These are phyloP conservation scores for Megalops atlanticus DNA, from an alignment of 2,113 vertebrate species.

Conservation along the genomic window DNA sequence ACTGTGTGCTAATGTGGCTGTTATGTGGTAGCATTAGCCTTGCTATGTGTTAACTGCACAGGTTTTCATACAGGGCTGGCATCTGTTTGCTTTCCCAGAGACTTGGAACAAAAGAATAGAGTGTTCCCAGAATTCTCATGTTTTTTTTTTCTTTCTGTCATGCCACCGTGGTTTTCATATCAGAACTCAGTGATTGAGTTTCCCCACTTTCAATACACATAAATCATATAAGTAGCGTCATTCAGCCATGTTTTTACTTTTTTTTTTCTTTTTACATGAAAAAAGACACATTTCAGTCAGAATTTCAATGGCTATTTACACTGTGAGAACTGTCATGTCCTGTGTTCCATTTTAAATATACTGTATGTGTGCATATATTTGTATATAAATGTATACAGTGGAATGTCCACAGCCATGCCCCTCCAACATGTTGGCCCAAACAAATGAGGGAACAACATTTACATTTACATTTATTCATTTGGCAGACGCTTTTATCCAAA, in stretches of 20 bases:
- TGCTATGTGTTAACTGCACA: background rate
- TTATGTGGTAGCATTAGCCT: background rate
- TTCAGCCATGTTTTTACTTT: background rate
- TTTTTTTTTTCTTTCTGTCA: background rate
- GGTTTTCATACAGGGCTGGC: no score
- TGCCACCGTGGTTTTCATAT: no score
- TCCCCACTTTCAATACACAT: background rate
- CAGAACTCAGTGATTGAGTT: no score
- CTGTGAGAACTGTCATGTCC: no score
- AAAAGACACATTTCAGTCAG: background rate
- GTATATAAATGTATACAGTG: no score
- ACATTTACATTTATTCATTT: background rate
- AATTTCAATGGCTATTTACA: no score
- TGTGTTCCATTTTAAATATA: no score
- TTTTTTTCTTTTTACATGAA: background rate
- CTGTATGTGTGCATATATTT: no score
- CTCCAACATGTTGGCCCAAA: no score
- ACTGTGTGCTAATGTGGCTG: background rate
- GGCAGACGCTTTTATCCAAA: background rate
- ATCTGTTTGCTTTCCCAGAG: background rate
- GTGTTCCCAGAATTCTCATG: background rate
- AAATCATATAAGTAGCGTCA: slow-evolving; percentile 5
- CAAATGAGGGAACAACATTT: no score
- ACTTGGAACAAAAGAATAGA: background rate
- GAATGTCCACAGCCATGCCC: no score